These are phyloP conservation scores for Leptoclinus maculatus DNA, from an alignment of 2,797 vertebrate genomes.

Conservation along the genomic window DNA sequence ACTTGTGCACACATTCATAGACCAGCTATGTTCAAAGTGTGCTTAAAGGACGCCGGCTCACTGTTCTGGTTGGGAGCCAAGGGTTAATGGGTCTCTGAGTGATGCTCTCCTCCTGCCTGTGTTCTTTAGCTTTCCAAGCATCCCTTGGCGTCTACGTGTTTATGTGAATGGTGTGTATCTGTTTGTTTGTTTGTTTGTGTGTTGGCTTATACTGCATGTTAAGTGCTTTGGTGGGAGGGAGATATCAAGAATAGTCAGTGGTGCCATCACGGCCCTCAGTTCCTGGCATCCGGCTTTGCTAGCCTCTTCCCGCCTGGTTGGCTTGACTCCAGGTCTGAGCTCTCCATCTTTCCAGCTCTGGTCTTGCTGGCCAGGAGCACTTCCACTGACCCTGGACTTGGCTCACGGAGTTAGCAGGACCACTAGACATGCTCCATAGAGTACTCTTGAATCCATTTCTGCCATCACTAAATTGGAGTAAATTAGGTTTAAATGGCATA, in stretches of 20 bases:
- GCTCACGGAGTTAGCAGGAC: conserved; percentile 45
- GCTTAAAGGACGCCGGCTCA: conserved; percentile 67
- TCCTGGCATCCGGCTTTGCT: conserved; percentile 66
- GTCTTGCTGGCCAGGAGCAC: conserved; percentile 49
- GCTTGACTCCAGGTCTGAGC: conserved; percentile 61
- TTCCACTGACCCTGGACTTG: conserved; percentile 62
- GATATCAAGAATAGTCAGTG: conserved; percentile 65
- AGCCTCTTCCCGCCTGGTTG: conserved; percentile 63
- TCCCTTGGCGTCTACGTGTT: conserved; percentile 68
- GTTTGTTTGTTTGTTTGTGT: conserved; percentile 60
- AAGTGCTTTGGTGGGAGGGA: conserved; percentile 70
- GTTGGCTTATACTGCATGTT: conserved; percentile 68
- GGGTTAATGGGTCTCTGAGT: conserved; percentile 80
- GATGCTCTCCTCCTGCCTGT: conserved; percentile 69
- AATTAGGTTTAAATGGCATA: conserved; percentile 65
- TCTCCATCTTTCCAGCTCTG: conserved; percentile 52
- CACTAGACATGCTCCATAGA: conserved; percentile 61
- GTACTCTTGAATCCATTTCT: conserved; percentile 60
- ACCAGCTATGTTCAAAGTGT: conserved; percentile 65
- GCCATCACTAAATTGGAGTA: conserved; percentile 62
- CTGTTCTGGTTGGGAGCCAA: conserved; percentile 78
- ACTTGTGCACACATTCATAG: conserved; percentile 47
- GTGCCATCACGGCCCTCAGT: conserved; percentile 65
- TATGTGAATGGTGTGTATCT: conserved; percentile 66
- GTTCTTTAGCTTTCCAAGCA: conserved; percentile 69